Base-by-base conservation (phyloP, 2,888 invertebrate genomes). In the Blastobasis adustella region DNA sequence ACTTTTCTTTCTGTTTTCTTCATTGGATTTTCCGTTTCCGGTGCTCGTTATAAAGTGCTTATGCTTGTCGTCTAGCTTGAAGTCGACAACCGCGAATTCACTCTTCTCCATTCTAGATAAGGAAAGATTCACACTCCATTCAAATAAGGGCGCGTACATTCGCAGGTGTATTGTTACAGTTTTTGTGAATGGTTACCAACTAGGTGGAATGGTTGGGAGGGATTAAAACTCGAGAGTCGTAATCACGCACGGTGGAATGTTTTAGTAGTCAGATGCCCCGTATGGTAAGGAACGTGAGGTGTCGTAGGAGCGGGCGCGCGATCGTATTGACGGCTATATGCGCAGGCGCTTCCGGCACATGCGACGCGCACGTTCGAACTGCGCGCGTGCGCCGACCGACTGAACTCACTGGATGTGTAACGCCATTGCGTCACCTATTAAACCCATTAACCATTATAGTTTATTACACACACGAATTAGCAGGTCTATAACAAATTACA, bases 11-110 rank as follows among this genome's bases (percentile, higher is more conserved):
- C 66, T 70, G 51, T 57, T 62, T 58, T 65, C 69, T 47, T 70
- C 74, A 47, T 69, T 61, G 41, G 61, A 62, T 51, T 55, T 63
- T 23, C 57, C 62, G 39, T 60, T 61, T 47, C 63, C 65, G 37
- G 58, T 53, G 42, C 59, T 64, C 51, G 23, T 23, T 23, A 56
- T 58, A 54, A 68, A 65, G 54, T 67, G 72, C 55, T 67, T 73
- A 54, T 73, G 68, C 54, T 54, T 54, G 50, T 52, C 69, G 54
- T 63, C 60, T 54, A 84, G 75, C 55, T 81, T 79, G 57, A 85
- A 77, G 61, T 84, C 80, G 59, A 84, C 65, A 54, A 84, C 77
- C 56, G 82, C 73, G 58, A 81, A 84, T 49, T 77, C 76, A 67
- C 70, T 73, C 56, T 75, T 76, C 61, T 82, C 78, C 82, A 83